Base-by-base conservation (phyloP, 2,113 vertebrate species). In the Lagenorhynchus albirostris region DNA sequence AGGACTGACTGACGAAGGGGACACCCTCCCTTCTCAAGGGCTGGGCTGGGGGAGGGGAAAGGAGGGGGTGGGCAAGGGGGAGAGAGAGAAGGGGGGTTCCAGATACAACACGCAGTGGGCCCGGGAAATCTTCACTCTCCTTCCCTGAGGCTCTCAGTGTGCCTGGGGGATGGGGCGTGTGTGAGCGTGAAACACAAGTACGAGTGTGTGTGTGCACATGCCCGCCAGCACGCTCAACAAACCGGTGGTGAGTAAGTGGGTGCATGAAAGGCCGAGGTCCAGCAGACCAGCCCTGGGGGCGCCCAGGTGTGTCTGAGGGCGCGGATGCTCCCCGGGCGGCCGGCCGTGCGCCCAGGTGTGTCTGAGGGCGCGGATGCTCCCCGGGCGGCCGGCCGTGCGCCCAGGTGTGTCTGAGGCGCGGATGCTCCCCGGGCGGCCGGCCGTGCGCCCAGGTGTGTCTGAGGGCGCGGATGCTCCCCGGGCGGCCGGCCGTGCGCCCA, bases 351-450 rank as follows among this genome's bases (percentile, higher is more conserved):
- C 36, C 36, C 36, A 38, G 36, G 38, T 38, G 38, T 38, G 38
- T 38, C 38, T 38, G 38, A 38, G 38, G 68, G 20, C n/a, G 17
- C 2, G 23, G 50, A 1, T 4, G 38, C 71, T 12, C 12, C 31
- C 7, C 2, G 4, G 44, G 29, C 29, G 1, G 38, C 21, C 4
- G 11, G 65, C 41, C 0, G 38, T 38, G 14, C 0, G 0, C 11
- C 33, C 6, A 1, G 44, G 13, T 7, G 29, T 25, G 20, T 58
- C 14, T n/a, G 47, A 12, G 68, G 21, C n/a, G 13, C 2, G 18
- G 50, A 1, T 4, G 38, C 71, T 12, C 15, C 31, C 7, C 2
- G 4, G 44, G 29, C 29, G 1, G 38, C 21, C 3, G 11, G 65
- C 41, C 0, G 6, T 10, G 36, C 4, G 60, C 41, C 53, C 6